These are phyloP conservation scores for Phalacrocorax carbo DNA, from an alignment of 2,113 vertebrate genomes.

Conservation along the genomic window DNA sequence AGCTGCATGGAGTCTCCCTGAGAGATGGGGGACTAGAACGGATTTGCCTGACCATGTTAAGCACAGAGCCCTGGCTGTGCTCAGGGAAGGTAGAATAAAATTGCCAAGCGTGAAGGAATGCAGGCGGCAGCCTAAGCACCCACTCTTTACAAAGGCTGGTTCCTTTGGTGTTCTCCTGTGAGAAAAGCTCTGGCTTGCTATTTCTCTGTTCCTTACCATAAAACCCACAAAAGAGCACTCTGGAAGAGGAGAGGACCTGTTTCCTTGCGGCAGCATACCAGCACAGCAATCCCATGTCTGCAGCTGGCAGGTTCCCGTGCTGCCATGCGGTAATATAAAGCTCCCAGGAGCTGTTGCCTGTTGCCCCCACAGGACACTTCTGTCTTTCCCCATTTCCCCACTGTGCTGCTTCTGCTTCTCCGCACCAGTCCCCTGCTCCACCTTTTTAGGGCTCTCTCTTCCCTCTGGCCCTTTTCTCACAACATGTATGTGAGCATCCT, in stretches of 20 bases:
- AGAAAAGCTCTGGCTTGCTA: neutral
- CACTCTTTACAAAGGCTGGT: neutral
- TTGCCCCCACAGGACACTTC: no score
- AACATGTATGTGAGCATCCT: neutral
- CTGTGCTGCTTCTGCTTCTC: neutral
- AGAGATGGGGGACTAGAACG: rapidly evolving
- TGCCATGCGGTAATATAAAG: no score
- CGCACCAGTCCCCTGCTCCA: no score
- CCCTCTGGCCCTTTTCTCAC: neutral
- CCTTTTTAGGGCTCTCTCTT: neutral
- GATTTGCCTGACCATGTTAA: neutral
- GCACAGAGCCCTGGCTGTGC: neutral
- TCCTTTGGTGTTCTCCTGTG: neutral
- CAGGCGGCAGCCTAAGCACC: neutral
- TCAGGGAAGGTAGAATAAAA: neutral
- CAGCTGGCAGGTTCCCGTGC: rapidly evolving
- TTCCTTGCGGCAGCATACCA: neutral
- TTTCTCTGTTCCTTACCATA: neutral
- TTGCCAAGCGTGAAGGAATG: rapidly evolving
- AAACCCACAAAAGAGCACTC: neutral
- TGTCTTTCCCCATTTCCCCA: neutral
- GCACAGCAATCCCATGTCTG: rapidly evolving
- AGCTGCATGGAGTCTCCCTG: neutral
- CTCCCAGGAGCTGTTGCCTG: rapidly evolving
- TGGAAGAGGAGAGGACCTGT: neutral